Evolutionary conservation across 2,797 vertebrate species (phyloP).

Genomic region (Platalea minor): DNA sequence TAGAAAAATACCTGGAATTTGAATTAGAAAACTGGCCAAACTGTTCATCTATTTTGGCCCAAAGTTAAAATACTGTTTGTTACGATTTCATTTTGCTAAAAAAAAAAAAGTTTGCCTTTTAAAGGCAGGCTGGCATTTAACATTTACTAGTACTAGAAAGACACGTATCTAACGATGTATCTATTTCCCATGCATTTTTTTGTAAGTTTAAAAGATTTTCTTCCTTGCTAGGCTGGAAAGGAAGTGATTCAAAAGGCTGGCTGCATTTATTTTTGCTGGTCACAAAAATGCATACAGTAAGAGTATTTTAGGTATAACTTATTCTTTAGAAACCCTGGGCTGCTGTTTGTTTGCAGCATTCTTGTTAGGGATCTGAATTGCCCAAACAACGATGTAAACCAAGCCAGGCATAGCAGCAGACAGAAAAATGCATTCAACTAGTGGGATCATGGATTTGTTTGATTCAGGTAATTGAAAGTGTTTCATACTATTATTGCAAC

Average conservation of each 20-base stretch:
- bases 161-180: neutral
- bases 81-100: neutral
- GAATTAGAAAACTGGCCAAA: neutral
- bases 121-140: neutral
- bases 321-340: conserved; percentile 49
- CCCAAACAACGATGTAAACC: conserved; percentile 71
- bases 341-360: conserved; percentile 50
- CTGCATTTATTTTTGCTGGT: conserved; percentile 6
- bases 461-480: conserved; percentile 98
- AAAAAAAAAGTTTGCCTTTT: neutral
- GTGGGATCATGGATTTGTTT: conserved; percentile 95
- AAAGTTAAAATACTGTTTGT: neutral
- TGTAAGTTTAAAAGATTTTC: neutral
- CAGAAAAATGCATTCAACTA: conserved; percentile 80
- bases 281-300: conserved; percentile 1
- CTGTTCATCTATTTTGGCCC: neutral
- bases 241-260: neutral
- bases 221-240: neutral
- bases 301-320: conserved; percentile 34
- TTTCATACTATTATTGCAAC: conserved; percentile 97
- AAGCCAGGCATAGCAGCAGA: conserved; percentile 78
- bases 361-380: conserved; percentile 68
- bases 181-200: neutral
- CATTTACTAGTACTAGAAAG: neutral
- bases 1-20: conserved; percentile 24